Evolutionary conservation across 2,888 invertebrate species (phyloP), one percentile per base, ranked within the genome.

Genomic region (Teinopalpus imperialis): DNA sequence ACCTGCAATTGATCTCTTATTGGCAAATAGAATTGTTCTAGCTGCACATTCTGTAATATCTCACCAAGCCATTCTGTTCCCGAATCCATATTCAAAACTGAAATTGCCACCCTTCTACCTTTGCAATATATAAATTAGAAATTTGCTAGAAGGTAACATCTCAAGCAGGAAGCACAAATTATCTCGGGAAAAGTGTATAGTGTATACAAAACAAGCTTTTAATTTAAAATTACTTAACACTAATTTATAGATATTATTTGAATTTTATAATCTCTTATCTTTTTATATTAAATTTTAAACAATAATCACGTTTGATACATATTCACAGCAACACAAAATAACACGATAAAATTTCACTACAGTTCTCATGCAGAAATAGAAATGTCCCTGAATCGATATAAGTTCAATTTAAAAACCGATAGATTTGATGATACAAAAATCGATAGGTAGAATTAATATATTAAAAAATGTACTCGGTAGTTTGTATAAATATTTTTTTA

Each of bases 1-100:
- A 96, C 94, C 89, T 97, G 97, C 26, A 98, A 90, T 71, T 98
- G 97, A 90, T 98, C 98, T 53, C 97, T 91, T 46, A 98, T 94
- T 51, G 96, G 92, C 41, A 94, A 91, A 69, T 96, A 94, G 81
- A 98, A 98, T 78, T 97, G 97, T 57, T 95, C 94, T 48, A 98
- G 89, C 80, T 98, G 97, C 34, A 97, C 96, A 80, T 98, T 96
- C 52, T 92, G 92, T 57, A 98, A 85, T 46, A 98, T 90, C 60
- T 96, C 96, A 68, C 93, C 94, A 47, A 98, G 87, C 94, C 95
- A 95, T 74, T 96, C 95, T 8, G 93, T 92, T 40, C 78, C 82
- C 13, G 87, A 74, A 59, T 87, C 85, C 88, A 88, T 88, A 59
- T 61, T 56, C 12, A 44, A 26, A 43, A 45, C 50, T 37, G 44